Conservation (phyloP, 2,797 vertebrate genomes). For the Capromys pilorides region DNA sequence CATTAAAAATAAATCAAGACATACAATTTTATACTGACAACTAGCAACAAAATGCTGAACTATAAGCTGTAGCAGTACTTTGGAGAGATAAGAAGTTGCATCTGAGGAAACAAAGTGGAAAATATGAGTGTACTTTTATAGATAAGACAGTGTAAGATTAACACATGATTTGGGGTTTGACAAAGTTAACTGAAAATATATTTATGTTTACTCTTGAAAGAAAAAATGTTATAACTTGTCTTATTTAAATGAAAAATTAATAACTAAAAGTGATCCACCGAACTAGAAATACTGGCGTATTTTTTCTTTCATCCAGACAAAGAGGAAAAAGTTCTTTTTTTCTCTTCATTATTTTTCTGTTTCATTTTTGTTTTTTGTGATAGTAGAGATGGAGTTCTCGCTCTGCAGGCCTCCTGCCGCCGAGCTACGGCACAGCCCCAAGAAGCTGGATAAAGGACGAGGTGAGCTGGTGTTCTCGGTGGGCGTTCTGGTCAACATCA, state of each 20-base stretch:
- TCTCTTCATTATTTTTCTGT: not conserved
- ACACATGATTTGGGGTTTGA: not conserved
- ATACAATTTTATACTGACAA: not conserved
- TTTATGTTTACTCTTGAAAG: constrained; percentile 35
- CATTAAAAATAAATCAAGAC: constrained; percentile 43
- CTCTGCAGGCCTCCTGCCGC: not conserved
- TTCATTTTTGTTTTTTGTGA: not conserved
- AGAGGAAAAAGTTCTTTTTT: not conserved
- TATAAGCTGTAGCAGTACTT: not conserved
- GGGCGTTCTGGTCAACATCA: constrained; percentile 61
- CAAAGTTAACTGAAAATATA: not conserved
- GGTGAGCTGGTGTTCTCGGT: constrained; percentile 11
- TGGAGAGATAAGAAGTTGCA: not conserved
- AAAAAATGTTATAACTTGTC: not conserved
- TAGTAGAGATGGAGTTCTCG: not conserved
- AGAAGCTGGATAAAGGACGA: not conserved
- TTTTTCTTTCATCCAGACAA: constrained; percentile 33
- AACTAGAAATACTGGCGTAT: not conserved
- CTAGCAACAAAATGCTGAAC: not conserved
- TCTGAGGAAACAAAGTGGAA: not conserved
- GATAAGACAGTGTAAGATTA: not conserved
- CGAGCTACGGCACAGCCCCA: not conserved
- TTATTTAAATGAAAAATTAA: constrained; percentile 10
- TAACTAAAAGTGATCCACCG: not conserved
- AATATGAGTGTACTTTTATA: not conserved